Evolutionary conservation across 1,140 invertebrate genomes (phyloP), one percentile per base, ranked within the genome.

Genomic region (Wasmannia auropunctata): DNA sequence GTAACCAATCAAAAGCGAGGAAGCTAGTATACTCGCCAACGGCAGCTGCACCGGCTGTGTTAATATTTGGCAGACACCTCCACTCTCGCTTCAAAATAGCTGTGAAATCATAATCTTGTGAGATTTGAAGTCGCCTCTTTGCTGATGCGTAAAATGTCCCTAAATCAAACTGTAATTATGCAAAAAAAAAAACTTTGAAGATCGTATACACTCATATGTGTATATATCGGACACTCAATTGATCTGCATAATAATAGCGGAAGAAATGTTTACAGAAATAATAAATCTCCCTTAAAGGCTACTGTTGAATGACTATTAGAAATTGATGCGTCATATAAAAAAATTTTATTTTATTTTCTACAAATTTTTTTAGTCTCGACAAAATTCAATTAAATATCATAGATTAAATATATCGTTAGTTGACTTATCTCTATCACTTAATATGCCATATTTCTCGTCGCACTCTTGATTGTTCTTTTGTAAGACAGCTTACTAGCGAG

Each of bases 21-120:
- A 58, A 72, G 19, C 28, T 67, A 79, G 74, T 58, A 65, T 63
- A 85, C 69, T 34, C 63, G 2, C 40, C n/a, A 58, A 72, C 62
- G 54, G n/a, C 85, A 90, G 81, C 89, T 87, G 89, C 86, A 88
- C 72, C 86, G 76, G 83, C 89, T 90, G 88, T 90, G 88, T 77
- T 90, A 90, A 90, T 90, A 90, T 90, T 90, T 90, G 89, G 83
- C 86, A 87, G 80, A 88, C 88, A 85, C 43, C 75, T 85, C 65
- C 63, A 62, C 28, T 72, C 46, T 46, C 34, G 60, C 54, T 46
- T 19, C 37, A 87, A 84, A 85, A 90, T 89, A 90, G 51, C 74
- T 60, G 37, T 25, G 25, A 77, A 34, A 74, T 60, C 11, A 31
- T 72, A 83, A 89, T 62, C 56, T 86, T n/a, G 19, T 51, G 8